Evolutionary conservation across 2,113 vertebrate species (phyloP), one percentile per base, ranked within the genome.

Genomic region (Oncorhynchus tshawytscha): DNA sequence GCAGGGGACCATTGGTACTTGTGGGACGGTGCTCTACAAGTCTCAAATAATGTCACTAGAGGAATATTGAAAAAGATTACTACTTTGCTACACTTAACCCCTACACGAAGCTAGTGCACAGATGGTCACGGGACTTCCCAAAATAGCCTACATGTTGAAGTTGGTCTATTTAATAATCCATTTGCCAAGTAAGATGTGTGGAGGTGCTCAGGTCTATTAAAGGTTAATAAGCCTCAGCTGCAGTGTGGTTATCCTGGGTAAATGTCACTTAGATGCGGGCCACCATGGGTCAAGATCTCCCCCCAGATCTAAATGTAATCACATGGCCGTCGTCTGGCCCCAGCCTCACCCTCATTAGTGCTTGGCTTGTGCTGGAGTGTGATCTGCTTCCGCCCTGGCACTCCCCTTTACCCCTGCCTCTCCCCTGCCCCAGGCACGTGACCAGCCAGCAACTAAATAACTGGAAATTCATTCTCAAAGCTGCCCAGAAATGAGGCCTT

Each of bases 281-380:
- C 90, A 87, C 81, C 77, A 51, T 80, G 87, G 92, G 92, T 94
- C 93, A 93, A 92, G 92, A 93, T 93, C 91, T 93, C 92, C 91
- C 89, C 86, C 90, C 90, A 91, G 92, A 94, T 94, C 91, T 92
- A 93, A 93, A 93, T 94, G 93, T 94, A 92, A 93, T 94, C 92
- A 93, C 91, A 91, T 84, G 78, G 86, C 72, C 90, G 89, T 89
- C 54, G 85, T 79, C 88, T 93, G 87, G 91, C 92, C 90, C 88
- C 79, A 24, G 90, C 86, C 84, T 91, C 89, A 91, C 92, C 92
- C 93, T 94, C 93, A 94, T 94, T 94, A 94, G 91, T 88, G 88
- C 81, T 85, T 84, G 87, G 91, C 89, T 88, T 80, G 87, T 88
- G 90, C 85, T 75, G 82, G 84, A 90, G 89, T 91, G 80, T 74